Base-by-base conservation (phyloP, 1,140 invertebrate species). In the Chironomus tepperi region DNA sequence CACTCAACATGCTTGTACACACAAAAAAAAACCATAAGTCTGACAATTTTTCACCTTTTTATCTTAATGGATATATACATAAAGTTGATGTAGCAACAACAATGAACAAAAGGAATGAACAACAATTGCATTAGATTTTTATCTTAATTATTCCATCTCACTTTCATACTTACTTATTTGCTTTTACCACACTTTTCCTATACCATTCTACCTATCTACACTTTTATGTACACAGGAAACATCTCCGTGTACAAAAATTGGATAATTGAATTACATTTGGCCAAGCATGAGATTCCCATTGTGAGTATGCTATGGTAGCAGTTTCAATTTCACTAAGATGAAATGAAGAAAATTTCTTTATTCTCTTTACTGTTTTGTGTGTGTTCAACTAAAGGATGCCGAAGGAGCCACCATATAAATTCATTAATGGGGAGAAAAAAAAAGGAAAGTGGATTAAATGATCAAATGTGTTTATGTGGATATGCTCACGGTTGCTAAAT, bases 381-480 rank as follows among this genome's bases (percentile, higher is more conserved):
- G 15, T n/a, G 24, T 34, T 34, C 47, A 1, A 57, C 47, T 57
- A 57, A n/a, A 57, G 24, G 5, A 34, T 34, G 24, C n/a, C 24
- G 24, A 34, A 34, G 24, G 24, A 34, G 24, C 24, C 24, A 57
- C 47, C 65, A 18, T 70, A 70, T 70, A 70, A 70, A 70, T 70
- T 70, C 65, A 70, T 70, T 70, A 70, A 70, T 70, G 65, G n/a
- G 47, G 47, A 57, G 47, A n/a, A 70, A 18, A n/a, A 70, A 18
- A 19, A 70, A 70, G 65, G 19, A 70, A 70, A 70, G 65, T 70
- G 65, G 65, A 70, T 70, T 70, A 70, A 70, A 70, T 70, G 65
- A 3, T 70, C 19, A 10, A n/a, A n/a, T 67, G 7, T 57, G 47
- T 57, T 5, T 8, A 12, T n/a, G 47, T 57, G 12, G 47, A 57